Evolutionary conservation across 1,140 invertebrate species (phyloP), one percentile per base, ranked within the genome.

Genomic region (Nebria ingens): DNA sequence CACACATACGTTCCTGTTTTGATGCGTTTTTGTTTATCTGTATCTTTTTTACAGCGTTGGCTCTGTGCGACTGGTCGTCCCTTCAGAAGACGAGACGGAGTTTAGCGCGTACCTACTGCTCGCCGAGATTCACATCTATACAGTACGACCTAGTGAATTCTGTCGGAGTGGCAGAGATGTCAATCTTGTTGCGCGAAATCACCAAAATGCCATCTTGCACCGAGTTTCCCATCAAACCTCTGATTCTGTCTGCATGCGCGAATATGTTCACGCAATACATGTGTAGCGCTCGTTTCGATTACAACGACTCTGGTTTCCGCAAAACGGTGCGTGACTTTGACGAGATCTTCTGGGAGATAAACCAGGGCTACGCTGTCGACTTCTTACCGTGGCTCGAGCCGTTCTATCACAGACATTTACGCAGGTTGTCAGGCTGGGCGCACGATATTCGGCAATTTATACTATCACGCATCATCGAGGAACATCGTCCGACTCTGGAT

Each of bases 201-300:
- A 62, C 71, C 19, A 65, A 64, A n/a, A 58, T 60, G 2, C 59
- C 71, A 38, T 54, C 70, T 25, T 69, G 76, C 57, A 53, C 67
- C 58, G 62, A 74, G 21, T 62, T 67, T 1, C 59, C 78, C 17
- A 61, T 86, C 19, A 87, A 87, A 64, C 78, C 81, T 0, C 56
- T 84, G 9, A 66, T 92, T 11, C 73, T 86, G 59, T 72, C 77
- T 21, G 78, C 81, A n/a, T 85, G 84, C 34, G 85, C 84, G 50
- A 93, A 93, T 67, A 84, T 93, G 68, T 94, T 95, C 69, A 77
- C 79, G 12, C 78, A 84, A 38, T 93, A 91, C 68, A 89, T 94
- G 77, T 91, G 89, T 71, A 85, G 83, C 50, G 77, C 76, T 1
- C 73, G 84, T 1, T 92, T 91, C 62, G 76, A 81, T 2, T 74